phyloP scores from a whole-genome alignment of 2,888 invertebrate species.

The Peribatodes rhomboidaria region DNA sequence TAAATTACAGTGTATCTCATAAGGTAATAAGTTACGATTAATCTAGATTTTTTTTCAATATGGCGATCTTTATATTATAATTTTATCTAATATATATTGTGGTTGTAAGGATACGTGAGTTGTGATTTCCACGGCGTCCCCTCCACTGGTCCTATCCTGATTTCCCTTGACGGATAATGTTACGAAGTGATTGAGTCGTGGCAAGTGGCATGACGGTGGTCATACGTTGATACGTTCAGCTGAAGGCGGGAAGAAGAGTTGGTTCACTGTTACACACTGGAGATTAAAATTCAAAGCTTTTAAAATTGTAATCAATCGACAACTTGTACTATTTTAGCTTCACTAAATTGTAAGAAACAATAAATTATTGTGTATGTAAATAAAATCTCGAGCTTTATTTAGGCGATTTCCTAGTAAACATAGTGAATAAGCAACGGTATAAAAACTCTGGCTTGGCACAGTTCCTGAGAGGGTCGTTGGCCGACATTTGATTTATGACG shows the following conservation, averaged over 20 bases:
- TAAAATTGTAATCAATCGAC: slow-evolving; percentile 83
- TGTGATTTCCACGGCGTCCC: slow-evolving; percentile 83
- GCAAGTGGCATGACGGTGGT: slow-evolving; percentile 78
- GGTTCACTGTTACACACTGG: slow-evolving; percentile 75
- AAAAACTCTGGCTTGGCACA: slow-evolving; percentile 51
- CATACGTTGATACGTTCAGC: slow-evolving; percentile 69
- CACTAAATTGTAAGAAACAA: slow-evolving; percentile 87
- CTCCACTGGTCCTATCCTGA: slow-evolving; percentile 70
- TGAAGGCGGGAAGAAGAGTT: slow-evolving; percentile 74
- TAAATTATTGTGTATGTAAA: slow-evolving; percentile 87
- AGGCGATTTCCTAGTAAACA: slow-evolving; percentile 69
- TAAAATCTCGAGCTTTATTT: slow-evolving; percentile 83
- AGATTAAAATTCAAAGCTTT: slow-evolving; percentile 81
- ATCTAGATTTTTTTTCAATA: slow-evolving; percentile 87
- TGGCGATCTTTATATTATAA: slow-evolving; percentile 87
- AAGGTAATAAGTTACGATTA: slow-evolving; percentile 85
- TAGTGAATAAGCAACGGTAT: slow-evolving; percentile 57
- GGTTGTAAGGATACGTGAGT: slow-evolving; percentile 89
- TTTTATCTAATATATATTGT: slow-evolving; percentile 90
- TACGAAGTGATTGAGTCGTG: slow-evolving; percentile 52
- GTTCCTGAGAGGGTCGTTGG: slow-evolving; percentile 53
- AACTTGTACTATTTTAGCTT: slow-evolving; percentile 84
- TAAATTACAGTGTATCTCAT: slow-evolving; percentile 86
- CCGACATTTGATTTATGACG: slow-evolving; percentile 54
- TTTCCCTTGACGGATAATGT: slow-evolving; percentile 59